Percentiles rank a stretch among this genome's conserved stretches.
Conservation (phyloP, 2,888 invertebrate species). For the Eupeodes luniger region DNA sequence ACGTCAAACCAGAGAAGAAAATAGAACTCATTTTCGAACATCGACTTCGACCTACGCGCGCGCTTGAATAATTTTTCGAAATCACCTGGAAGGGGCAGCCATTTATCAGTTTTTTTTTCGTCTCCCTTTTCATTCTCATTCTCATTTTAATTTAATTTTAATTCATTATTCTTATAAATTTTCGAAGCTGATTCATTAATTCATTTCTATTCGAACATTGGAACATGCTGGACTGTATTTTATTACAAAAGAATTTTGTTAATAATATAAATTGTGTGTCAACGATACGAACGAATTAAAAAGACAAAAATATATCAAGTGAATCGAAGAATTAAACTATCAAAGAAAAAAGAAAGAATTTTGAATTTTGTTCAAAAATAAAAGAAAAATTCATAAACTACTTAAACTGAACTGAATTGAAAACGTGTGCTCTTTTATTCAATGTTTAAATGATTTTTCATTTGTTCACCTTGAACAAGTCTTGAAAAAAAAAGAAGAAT, state of each 20-base stretch:
- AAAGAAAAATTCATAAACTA: background rate
- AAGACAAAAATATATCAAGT: background rate
- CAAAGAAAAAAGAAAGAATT: background rate
- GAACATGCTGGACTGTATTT: conserved; percentile 57
- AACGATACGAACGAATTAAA: background rate
- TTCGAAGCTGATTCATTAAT: background rate
- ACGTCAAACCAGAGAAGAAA: conserved; percentile 24
- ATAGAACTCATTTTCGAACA: background rate
- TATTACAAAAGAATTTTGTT: conserved; percentile 26
- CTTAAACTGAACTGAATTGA: too few species aligned
- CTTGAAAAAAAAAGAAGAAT: background rate
- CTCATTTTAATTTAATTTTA: conserved; percentile 24
- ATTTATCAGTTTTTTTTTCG: background rate
- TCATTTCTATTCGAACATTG: conserved; percentile 61
- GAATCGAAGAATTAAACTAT: background rate
- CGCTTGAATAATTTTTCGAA: conserved; percentile 19
- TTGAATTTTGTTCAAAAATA: background rate
- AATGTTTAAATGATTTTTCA: conserved; percentile 18
- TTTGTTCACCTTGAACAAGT: conserved; percentile 40
- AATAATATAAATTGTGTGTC: conserved; percentile 11
- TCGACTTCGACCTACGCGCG: conserved; percentile 25
- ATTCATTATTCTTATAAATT: conserved; percentile 7
- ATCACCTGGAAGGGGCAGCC: conserved; percentile 22
- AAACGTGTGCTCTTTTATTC: background rate
- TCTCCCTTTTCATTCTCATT: background rate